Evolutionary conservation across 2,797 vertebrate species (phyloP).

Genomic region (Clarias fuscus): DNA sequence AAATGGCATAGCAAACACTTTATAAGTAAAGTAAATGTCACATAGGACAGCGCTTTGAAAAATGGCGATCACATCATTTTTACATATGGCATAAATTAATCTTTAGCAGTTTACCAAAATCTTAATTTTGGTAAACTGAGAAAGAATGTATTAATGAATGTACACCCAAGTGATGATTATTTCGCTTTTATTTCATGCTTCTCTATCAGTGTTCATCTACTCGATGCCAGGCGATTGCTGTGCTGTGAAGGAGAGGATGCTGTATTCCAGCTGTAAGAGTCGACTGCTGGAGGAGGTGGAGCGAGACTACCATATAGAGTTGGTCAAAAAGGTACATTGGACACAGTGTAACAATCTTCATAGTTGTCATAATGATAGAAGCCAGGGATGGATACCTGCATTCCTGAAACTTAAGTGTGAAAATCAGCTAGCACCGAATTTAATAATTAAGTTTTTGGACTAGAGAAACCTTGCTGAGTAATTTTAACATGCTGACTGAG

Average conservation of each 20-base stretch:
- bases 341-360: neutral
- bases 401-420: neutral
- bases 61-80: no score
- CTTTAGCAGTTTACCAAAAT: no score
- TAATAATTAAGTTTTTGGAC: neutral
- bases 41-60: no score
- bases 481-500: neutral
- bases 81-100: no score
- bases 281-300: conserved; percentile 91
- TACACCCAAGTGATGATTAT: neutral
- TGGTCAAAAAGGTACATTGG: conserved; percentile 87
- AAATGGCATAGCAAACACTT: no score
- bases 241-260: conserved; percentile 96
- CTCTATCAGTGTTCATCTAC: conserved; percentile 91
- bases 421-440: neutral
- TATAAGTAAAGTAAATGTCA: no score
- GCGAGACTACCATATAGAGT: conserved; percentile 87
- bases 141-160: neutral
- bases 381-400: neutral
- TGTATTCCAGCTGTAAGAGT: conserved; percentile 99
- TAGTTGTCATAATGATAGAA: no score
- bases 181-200: neutral
- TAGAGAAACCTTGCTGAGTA: neutral
- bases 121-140: neutral
- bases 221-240: conserved; percentile 98